Evolutionary conservation across 2,113 vertebrate genomes (phyloP).

Genomic region (Pedetes capensis): DNA sequence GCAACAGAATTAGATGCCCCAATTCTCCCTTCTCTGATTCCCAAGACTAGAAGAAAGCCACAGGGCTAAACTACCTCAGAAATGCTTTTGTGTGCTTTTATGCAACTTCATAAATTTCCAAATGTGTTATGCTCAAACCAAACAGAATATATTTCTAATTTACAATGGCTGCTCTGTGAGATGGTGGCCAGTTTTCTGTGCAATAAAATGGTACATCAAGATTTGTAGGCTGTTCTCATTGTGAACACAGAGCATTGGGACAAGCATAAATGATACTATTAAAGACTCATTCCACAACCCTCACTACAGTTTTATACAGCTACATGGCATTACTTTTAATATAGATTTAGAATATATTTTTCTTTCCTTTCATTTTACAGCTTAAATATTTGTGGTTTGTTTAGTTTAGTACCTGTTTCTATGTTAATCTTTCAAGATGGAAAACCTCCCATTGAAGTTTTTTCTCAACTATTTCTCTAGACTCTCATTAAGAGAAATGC

Average conservation of each 20-base stretch:
- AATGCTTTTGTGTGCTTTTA: conserved; percentile 65
- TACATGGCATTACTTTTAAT: conserved; percentile 66
- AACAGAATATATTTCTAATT: conserved; percentile 77
- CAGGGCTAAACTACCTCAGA: conserved; percentile 44
- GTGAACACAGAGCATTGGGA: conserved; percentile 55
- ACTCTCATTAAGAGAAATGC: conserved; percentile 49
- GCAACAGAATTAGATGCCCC: neutral
- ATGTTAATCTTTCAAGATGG: conserved; percentile 55
- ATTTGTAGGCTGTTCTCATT: conserved; percentile 74
- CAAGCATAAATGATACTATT: conserved; percentile 68
- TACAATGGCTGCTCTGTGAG: conserved; percentile 69
- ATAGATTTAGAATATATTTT: conserved; percentile 69
- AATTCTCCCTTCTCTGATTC: neutral
- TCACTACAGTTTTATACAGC: conserved; percentile 57
- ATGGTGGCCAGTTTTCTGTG: conserved; percentile 69
- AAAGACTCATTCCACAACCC: conserved; percentile 69
- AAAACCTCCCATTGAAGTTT: conserved; percentile 18
- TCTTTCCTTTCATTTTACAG: conserved; percentile 57
- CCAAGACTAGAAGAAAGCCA: conserved; percentile 45
- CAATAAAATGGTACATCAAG: conserved; percentile 73
- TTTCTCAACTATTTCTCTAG: conserved; percentile 46
- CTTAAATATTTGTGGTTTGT: conserved; percentile 68
- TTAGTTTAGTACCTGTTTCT: conserved; percentile 55
- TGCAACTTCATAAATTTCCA: conserved; percentile 73
- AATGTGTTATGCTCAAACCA: conserved; percentile 67